Evolutionary conservation across 1,140 invertebrate species (phyloP), one percentile per base, ranked within the genome.

Genomic region (Oreohelix idahoensis): DNA sequence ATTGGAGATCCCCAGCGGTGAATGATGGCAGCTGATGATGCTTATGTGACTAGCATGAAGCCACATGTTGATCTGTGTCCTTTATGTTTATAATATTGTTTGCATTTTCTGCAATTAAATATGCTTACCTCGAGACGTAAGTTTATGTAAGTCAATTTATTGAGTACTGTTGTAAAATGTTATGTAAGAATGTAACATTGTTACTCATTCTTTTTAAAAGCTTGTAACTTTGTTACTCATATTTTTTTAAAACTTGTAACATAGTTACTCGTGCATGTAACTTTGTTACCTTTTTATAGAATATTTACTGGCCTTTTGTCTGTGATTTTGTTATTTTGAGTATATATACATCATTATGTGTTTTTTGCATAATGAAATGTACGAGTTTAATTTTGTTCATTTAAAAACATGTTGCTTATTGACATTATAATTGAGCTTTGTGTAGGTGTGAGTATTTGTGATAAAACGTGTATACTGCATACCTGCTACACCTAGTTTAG

Each of bases 321-420:
- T 58, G 53, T 58, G 53, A 51, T 77, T 36, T 38, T 77, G 75
- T 32, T 77, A 51, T 42, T 77, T 42, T 32, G 11, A 26, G 49
- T 49, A 32, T 13, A 45, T 36, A 51, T 49, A 42, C 70, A 73
- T 73, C 15, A 35, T 73, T 38, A 73, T 13, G 11, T 73, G 35
- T 73, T 20, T 32, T 73, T 8, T 70, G 66, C 45, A 49, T 49
- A 49, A 49, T 49, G 45, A 49, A 49, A 11, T 49, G 45, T 49
- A 49, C 45, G 17, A 49, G 45, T 8, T 49, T 49, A 11, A 11
- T 8, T 58, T 58, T 58, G 42, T 58, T 20, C 53, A 58, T 58
- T n/a, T 2, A 58, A 20, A 20, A 58, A n/a, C 1, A 23, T 4
- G 2, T n/a, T 58, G 2, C 10, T 58, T 58, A 4, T 23, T 20